Evolutionary conservation across 2,888 invertebrate species (phyloP), one percentile per base, ranked within the genome.

Genomic region (Brachyopa scutellaris): DNA sequence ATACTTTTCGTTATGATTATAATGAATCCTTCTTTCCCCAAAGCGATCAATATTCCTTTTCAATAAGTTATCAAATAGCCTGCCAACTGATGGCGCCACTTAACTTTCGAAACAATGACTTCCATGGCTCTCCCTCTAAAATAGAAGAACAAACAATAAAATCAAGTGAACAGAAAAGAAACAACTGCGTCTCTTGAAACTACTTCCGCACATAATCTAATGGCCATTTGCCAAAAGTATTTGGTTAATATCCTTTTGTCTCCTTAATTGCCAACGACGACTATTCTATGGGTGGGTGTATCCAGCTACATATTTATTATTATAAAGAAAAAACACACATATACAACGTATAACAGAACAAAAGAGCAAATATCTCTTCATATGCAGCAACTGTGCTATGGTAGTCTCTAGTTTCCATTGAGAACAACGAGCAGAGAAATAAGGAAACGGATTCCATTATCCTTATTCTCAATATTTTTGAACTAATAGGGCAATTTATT

Each of bases 401-500:
- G n/a, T 11, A 36, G n/a, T 5, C 36, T n/a, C 2, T 19, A 7
- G 7, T 17, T 15, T 42, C 1, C 15, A 1, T 8, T 19, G 19
- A 7, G 17, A 42, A 19, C 42, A 19, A 17, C 6, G 8, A 1
- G 8, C 7, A 42, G 1, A 8, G 1, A 55, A 6, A 21, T 3
- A 19, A 45, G 15, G 45, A 38, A 40, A 29, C 57, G 49, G 57
- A 66, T 49, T 31, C 73, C 66, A 74, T 66, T 74, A 74, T 66
- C 66, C 66, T 66, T 66, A 49, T 66, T 74, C 66, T 66, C 55
- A 74, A 74, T 74, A 66, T 74, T 74, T n/a, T 49, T 29, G 57
- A 66, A 74, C 73, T 74, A 74, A 74, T 64, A 74, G 73, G 73
- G 73, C 73, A 74, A 74, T 74, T 66, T 74, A 64, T 74, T 74